Conservation (phyloP, 1,140 invertebrate species). For the Heliconius congener region DNA sequence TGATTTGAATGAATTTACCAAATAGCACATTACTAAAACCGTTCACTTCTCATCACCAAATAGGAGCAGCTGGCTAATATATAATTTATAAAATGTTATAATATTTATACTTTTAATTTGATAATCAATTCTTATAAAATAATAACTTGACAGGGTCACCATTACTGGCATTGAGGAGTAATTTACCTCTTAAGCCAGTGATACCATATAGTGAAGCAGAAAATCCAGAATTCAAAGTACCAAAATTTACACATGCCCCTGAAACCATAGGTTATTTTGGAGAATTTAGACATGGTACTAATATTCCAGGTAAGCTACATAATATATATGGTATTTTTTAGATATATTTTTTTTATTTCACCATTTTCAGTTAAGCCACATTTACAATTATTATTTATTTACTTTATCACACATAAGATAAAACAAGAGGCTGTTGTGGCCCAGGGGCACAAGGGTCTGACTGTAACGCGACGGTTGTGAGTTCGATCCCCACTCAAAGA, state of each 20-base stretch:
- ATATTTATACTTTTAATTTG: not conserved
- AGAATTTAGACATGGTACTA: constrained; percentile 84
- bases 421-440: no score
- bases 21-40: no score
- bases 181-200: constrained; percentile 84
- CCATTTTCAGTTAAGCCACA: no score
- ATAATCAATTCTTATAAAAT: constrained; percentile 6
- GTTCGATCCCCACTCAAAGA: no score
- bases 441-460: no score
- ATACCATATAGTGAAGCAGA: constrained; percentile 82
- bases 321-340: not conserved
- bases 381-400: no score
- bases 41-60: no score
- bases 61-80: no score
- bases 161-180: constrained; percentile 84
- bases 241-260: constrained; percentile 83
- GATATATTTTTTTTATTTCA: not conserved
- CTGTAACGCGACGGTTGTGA: no score
- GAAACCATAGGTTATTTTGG: constrained; percentile 80
- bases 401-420: no score
- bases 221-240: constrained; percentile 81
- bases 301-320: constrained; percentile 85
- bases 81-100: no score
- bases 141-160: constrained; percentile 79
- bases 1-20: no score